These are phyloP conservation scores for Tetrapedia diversipes DNA, from an alignment of 2,888 invertebrate genomes.

Conservation along the genomic window DNA sequence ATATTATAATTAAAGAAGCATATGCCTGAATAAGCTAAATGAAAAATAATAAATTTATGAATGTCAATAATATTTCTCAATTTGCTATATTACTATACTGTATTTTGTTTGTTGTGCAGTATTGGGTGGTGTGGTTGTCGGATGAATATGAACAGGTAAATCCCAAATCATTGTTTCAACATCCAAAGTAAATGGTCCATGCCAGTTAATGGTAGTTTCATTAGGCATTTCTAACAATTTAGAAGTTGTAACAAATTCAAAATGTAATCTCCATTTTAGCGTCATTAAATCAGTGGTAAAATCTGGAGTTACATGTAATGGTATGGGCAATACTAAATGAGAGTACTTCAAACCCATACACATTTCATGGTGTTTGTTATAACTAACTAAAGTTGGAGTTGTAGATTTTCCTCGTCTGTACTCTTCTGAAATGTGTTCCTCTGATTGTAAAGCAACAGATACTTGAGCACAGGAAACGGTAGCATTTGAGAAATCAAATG, in stretches of 20 bases:
- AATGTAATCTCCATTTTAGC: constrained; percentile 96
- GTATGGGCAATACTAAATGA: constrained; percentile 96
- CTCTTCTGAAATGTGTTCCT: constrained; percentile 87
- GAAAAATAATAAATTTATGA: not conserved
- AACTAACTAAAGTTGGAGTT: constrained; percentile 86
- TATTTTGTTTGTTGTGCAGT: constrained; percentile 79
- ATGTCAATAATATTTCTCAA: constrained; percentile 11
- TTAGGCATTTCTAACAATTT: constrained; percentile 87
- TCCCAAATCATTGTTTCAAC: constrained; percentile 99
- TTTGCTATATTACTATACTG: constrained; percentile 74
- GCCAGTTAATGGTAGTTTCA: constrained; percentile 88
- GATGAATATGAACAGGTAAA: constrained; percentile 96
- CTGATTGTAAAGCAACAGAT: constrained; percentile 97
- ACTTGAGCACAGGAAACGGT: constrained; percentile 96
- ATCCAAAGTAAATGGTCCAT: constrained; percentile 92
- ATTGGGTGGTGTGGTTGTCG: constrained; percentile 87
- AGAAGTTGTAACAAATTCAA: constrained; percentile 96
- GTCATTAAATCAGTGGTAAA: constrained; percentile 96
- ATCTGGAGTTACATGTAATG: constrained; percentile 97
- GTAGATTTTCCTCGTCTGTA: constrained; percentile 80
- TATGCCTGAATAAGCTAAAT: not conserved
- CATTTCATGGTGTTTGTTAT: constrained; percentile 96
- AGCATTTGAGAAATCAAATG: constrained; percentile 96
- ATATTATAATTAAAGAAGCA: not conserved
- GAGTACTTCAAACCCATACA: constrained; percentile 94